Evolutionary conservation across 1,140 invertebrate genomes (phyloP).

Genomic region (Adoxophyes honmai): DNA sequence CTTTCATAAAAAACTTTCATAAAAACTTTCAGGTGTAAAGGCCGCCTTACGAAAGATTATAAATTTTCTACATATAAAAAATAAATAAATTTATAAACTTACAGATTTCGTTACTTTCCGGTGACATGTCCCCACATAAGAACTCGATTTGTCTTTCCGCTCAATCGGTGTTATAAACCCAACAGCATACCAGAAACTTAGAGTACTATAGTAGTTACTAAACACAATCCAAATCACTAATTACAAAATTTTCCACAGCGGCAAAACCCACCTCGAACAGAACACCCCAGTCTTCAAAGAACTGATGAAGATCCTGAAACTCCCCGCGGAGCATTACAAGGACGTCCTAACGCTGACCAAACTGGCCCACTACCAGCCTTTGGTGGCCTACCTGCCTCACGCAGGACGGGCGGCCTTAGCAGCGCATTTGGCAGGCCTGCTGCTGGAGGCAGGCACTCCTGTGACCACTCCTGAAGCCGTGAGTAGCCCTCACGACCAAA

Average conservation of each 20-base stretch:
- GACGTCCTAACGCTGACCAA: constrained; percentile 92
- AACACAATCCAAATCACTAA: too few relatives aligned
- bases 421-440: constrained; percentile 92
- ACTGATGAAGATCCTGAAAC: constrained; percentile 93
- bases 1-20: too few relatives aligned
- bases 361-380: constrained; percentile 89
- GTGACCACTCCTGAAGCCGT: constrained; percentile 90
- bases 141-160: too few relatives aligned
- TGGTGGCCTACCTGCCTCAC: constrained; percentile 94
- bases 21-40: too few relatives aligned
- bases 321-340: constrained; percentile 96
- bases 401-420: constrained; percentile 92
- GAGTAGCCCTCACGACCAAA: constrained; percentile 24
- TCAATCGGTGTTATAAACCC: too few relatives aligned
- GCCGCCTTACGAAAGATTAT: too few relatives aligned
- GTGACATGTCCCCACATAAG: too few relatives aligned
- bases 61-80: too few relatives aligned
- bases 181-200: too few relatives aligned
- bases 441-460: constrained; percentile 86
- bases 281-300: constrained; percentile 93
- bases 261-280: constrained; percentile 80
- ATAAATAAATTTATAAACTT: too few relatives aligned
- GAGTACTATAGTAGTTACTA: too few relatives aligned
- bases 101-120: too few relatives aligned
- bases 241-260: constrained; percentile 33